Evolutionary conservation across 2,888 invertebrate genomes (phyloP).

Genomic region (Notodromas monacha): DNA sequence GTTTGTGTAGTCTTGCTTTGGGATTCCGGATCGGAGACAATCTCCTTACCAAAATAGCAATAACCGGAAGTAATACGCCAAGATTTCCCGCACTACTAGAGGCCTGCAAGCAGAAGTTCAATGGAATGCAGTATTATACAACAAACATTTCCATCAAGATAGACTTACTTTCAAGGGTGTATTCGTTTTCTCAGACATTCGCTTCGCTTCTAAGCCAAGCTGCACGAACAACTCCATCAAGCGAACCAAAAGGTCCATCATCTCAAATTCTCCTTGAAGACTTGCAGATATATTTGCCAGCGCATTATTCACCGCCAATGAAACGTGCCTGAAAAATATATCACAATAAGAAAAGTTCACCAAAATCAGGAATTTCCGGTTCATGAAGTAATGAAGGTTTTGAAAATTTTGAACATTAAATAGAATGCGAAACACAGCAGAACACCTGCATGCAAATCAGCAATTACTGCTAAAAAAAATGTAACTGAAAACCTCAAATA

Average conservation of each 20-base stretch:
- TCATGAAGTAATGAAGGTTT: slow-evolving; percentile 19
- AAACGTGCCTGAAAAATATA: slow-evolving; percentile 37
- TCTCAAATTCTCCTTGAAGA: slow-evolving; percentile 49
- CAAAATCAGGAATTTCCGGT: slow-evolving; percentile 2
- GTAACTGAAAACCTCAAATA: not conserved
- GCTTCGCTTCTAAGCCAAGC: slow-evolving; percentile 77
- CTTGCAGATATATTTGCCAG: slow-evolving; percentile 81
- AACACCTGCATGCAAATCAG: too few relatives aligned
- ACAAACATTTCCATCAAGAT: not conserved
- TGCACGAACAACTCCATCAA: slow-evolving; percentile 87
- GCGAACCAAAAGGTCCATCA: slow-evolving; percentile 50
- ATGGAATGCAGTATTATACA: not conserved
- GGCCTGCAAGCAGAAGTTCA: slow-evolving; percentile 22
- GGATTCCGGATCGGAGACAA: slow-evolving; percentile 68
- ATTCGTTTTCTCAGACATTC: slow-evolving; percentile 68
- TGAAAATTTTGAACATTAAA: slow-evolving; percentile 7
- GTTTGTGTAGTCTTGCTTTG: slow-evolving; percentile 57
- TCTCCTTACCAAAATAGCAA: slow-evolving; percentile 54
- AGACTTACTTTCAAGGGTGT: slow-evolving; percentile 23
- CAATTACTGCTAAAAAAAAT: slow-evolving; percentile 2
- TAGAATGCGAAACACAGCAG: slow-evolving; percentile 5
- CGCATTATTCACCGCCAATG: slow-evolving; percentile 78
- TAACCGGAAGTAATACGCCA: slow-evolving; percentile 87
- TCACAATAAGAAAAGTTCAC: too few relatives aligned
- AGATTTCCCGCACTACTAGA: slow-evolving; percentile 86